Percentiles rank a stretch among this genome's conserved stretches.
Conservation (phyloP, 2,113 vertebrate species). For the Speoplatyrhinus poulsoni region DNA sequence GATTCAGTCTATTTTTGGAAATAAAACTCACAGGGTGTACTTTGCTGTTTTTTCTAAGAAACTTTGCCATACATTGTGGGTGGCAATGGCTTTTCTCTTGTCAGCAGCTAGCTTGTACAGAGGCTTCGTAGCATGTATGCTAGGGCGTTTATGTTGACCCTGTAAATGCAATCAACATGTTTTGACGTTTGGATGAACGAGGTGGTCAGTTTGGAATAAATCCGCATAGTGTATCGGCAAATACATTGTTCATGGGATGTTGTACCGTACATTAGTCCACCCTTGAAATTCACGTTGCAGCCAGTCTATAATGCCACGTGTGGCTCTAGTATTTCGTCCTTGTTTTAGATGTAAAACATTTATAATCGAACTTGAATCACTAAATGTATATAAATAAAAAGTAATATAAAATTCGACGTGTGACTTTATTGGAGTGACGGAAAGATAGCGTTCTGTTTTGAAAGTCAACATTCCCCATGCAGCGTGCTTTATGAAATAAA, state of each 20-base stretch:
- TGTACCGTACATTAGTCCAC: neutral
- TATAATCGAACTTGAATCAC: too few relatives aligned
- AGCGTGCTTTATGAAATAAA: slow-evolving; percentile 28
- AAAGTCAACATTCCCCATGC: neutral
- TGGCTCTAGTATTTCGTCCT: neutral
- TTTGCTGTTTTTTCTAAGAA: slow-evolving; percentile 14
- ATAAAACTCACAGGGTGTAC: slow-evolving; percentile 46
- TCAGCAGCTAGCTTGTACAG: slow-evolving; percentile 13
- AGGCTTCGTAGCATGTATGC: slow-evolving; percentile 29
- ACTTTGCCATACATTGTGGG: neutral
- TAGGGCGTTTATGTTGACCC: slow-evolving; percentile 10
- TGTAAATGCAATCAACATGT: neutral
- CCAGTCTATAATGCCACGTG: neutral
- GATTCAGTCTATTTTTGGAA: slow-evolving; percentile 72
- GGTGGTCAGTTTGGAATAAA: neutral
- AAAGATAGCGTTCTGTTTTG: neutral
- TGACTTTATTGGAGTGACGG: too few relatives aligned
- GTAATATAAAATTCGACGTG: too few relatives aligned
- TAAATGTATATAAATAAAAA: too few relatives aligned
- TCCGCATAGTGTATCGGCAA: accelerated
- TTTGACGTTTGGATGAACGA: too few relatives aligned
- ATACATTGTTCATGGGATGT: neutral
- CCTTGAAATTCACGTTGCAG: neutral
- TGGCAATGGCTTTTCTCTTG: neutral
- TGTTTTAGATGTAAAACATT: neutral